phyloP scores from a whole-genome alignment of 2,888 invertebrate species.

The Halictus quadricinctus region DNA sequence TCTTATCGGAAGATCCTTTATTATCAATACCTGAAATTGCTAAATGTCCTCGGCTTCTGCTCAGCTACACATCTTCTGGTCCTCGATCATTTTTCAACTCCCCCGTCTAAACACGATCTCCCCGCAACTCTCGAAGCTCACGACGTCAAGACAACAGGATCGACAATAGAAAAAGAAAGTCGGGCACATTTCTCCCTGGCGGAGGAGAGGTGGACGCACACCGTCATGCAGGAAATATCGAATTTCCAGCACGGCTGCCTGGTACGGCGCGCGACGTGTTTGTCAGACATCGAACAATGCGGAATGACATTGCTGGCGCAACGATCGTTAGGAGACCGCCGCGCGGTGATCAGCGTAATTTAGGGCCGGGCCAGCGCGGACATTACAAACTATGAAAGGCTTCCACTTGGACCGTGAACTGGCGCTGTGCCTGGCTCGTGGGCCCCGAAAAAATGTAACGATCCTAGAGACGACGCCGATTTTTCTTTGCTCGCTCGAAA shows the following conservation, averaged over 20 bases:
- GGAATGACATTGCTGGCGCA: conserved; percentile 64
- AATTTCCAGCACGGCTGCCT: conserved; percentile 64
- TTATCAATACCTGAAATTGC: too few relatives aligned
- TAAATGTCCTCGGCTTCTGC: too few relatives aligned
- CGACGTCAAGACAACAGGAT: not conserved
- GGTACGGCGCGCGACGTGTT: conserved; percentile 54
- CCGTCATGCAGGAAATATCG: conserved; percentile 69
- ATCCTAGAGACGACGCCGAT: conserved; percentile 32
- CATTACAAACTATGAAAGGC: conserved; percentile 60
- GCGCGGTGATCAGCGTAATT: conserved; percentile 61
- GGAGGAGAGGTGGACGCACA: conserved; percentile 28
- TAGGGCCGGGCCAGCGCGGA: conserved; percentile 44
- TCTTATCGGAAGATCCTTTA: too few relatives aligned
- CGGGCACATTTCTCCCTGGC: conserved; percentile 24
- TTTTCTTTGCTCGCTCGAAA: conserved; percentile 37
- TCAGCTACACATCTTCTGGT: not conserved
- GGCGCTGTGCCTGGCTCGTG: not conserved
- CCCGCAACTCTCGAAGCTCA: not conserved
- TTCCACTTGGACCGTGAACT: conserved; percentile 56
- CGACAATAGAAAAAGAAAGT: conserved; percentile 37
- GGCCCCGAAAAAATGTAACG: conserved; percentile 21
- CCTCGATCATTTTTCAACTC: not conserved
- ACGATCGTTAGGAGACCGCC: conserved; percentile 60
- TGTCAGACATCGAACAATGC: conserved; percentile 66
- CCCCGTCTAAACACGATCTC: not conserved